Conservation (phyloP, 2,888 invertebrate species). For the Lepas anatifera region DNA sequence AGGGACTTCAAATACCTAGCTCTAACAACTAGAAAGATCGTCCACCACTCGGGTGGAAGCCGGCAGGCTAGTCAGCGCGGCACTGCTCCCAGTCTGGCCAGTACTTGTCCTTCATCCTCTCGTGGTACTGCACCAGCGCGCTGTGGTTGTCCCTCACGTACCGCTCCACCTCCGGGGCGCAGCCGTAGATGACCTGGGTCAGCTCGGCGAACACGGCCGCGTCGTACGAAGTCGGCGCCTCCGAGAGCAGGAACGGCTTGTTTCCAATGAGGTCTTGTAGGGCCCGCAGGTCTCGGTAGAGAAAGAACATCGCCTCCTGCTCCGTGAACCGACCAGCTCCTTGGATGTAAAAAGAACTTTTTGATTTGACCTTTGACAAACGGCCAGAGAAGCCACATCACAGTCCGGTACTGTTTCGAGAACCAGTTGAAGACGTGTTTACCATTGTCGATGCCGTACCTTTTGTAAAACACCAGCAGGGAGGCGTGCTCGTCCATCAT, state of each 20-base stretch:
- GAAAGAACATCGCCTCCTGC: not conserved
- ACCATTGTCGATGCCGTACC: not conserved
- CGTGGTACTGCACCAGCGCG: slow-evolving; percentile 30
- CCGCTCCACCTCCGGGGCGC: slow-evolving; percentile 28
- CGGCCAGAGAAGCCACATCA: not conserved
- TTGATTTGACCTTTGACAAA: no score
- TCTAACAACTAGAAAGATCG: no score
- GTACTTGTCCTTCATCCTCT: slow-evolving; percentile 30
- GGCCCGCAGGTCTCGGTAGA: not conserved
- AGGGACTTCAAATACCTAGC: no score
- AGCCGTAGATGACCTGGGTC: slow-evolving; percentile 31
- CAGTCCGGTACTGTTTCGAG: not conserved
- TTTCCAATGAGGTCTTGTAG: not conserved
- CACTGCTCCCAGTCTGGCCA: slow-evolving; percentile 35
- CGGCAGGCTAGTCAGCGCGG: no score
- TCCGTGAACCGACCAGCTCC: no score
- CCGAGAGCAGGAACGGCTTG: slow-evolving; percentile 30
- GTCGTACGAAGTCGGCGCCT: slow-evolving; percentile 31
- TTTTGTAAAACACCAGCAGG: not conserved
- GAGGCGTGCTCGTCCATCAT: slow-evolving; percentile 32
- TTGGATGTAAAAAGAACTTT: no score
- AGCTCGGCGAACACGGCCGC: slow-evolving; percentile 35
- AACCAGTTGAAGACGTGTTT: not conserved
- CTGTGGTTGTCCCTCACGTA: slow-evolving; percentile 31
- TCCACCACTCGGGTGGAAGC: no score